Conservation (phyloP, 2,797 vertebrate species). For the Poecile montanus region DNA sequence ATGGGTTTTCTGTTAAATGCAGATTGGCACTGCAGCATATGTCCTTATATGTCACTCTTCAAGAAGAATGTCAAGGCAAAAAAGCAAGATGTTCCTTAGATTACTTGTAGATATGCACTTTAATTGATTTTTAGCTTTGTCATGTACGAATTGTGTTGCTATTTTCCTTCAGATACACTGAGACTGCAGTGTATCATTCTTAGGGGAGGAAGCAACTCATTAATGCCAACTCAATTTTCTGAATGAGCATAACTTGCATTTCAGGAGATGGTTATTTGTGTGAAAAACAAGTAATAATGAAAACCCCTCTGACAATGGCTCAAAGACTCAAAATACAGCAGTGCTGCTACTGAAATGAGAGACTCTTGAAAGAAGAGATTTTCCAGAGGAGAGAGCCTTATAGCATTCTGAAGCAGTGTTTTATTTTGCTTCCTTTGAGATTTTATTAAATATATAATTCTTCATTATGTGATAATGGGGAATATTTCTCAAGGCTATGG, state of each 20-base stretch:
- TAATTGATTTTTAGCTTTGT: slow-evolving; percentile 47
- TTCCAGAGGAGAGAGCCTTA: background rate
- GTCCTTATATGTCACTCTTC: background rate
- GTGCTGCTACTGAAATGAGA: background rate
- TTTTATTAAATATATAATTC: slow-evolving; percentile 53
- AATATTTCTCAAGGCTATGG: slow-evolving; percentile 52
- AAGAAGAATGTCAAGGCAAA: background rate
- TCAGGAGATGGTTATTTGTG: background rate
- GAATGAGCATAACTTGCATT: background rate
- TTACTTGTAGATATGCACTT: background rate
- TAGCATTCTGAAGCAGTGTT: background rate
- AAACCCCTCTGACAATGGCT: background rate
- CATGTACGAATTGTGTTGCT: background rate
- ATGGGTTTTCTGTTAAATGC: background rate
- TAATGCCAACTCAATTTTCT: background rate
- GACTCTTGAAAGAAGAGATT: background rate
- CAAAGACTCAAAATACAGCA: background rate
- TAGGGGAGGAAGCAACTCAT: slow-evolving; percentile 1
- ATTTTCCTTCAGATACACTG: background rate
- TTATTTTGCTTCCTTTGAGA: slow-evolving; percentile 3
- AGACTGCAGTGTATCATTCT: background rate
- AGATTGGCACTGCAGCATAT: background rate
- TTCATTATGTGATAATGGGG: slow-evolving; percentile 45
- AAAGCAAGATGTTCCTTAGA: background rate
- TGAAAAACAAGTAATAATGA: background rate